These are phyloP conservation scores for Phymatocera aterrima DNA, from an alignment of 2,888 invertebrate genomes.

Conservation along the genomic window DNA sequence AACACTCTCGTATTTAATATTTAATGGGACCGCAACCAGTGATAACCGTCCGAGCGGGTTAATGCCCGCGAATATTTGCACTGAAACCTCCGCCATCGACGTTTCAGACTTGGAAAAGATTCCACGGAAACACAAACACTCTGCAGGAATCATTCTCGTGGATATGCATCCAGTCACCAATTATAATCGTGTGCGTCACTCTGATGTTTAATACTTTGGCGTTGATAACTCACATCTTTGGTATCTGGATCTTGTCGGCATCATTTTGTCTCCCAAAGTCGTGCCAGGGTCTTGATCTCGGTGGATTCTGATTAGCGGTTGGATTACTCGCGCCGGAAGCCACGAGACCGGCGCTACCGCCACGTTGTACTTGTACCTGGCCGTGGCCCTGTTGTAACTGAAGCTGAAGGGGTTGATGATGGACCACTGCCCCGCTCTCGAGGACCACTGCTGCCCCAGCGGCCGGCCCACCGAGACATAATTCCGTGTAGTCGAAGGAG, in stretches of 20 bases:
- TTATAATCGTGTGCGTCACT: no score
- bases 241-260: slow-evolving; percentile 97
- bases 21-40: slow-evolving; percentile 56
- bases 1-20: slow-evolving; percentile 59
- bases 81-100: neutral
- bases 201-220: neutral
- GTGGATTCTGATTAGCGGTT: slow-evolving; percentile 70
- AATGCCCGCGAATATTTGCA: slow-evolving; percentile 61
- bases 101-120: neutral
- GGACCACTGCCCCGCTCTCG: slow-evolving; percentile 74
- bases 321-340: slow-evolving; percentile 67
- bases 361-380: slow-evolving; percentile 78
- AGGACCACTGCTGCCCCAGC: slow-evolving; percentile 77
- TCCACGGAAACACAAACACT: neutral
- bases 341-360: slow-evolving; percentile 62
- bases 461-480: slow-evolving; percentile 80
- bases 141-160: neutral
- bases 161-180: no score
- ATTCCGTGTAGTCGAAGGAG: slow-evolving; percentile 92
- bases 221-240: slow-evolving; percentile 91
- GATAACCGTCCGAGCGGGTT: slow-evolving; percentile 64
- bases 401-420: slow-evolving; percentile 75
- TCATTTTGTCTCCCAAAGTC: slow-evolving; percentile 96
- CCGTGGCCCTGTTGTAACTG: slow-evolving; percentile 77
- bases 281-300: slow-evolving; percentile 93